Evolutionary conservation across 2,797 vertebrate genomes (phyloP).

Genomic region (Acipenser transmontanus): DNA sequence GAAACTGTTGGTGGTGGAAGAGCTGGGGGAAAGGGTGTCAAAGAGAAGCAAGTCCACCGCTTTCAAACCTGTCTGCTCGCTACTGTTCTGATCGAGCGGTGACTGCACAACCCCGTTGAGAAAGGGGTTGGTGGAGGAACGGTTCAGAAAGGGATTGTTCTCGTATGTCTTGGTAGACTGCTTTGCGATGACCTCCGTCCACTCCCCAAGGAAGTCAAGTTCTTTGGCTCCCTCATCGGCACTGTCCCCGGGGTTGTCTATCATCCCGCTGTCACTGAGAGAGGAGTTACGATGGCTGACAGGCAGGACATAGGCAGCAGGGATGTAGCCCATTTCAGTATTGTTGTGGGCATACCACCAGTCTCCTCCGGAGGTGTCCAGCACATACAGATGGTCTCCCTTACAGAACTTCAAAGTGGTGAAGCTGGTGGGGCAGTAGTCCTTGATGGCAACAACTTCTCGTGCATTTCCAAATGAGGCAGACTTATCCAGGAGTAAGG

Average conservation of each 20-base stretch:
- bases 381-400: slow-evolving; percentile 85
- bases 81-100: slow-evolving; percentile 44
- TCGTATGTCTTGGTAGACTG: slow-evolving; percentile 41
- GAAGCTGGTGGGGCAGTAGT: slow-evolving; percentile 90
- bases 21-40: slow-evolving; percentile 46
- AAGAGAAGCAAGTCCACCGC: slow-evolving; percentile 76
- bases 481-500: slow-evolving; percentile 77
- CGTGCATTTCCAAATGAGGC: slow-evolving; percentile 75
- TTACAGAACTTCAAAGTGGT: slow-evolving; percentile 91
- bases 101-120: slow-evolving; percentile 49
- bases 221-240: slow-evolving; percentile 76
- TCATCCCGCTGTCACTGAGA: slow-evolving; percentile 89
- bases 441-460: slow-evolving; percentile 90
- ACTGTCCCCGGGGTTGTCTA: slow-evolving; percentile 78
- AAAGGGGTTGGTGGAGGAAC: slow-evolving; percentile 77
- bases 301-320: slow-evolving; percentile 84
- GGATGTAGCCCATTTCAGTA: slow-evolving; percentile 95
- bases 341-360: slow-evolving; percentile 99
- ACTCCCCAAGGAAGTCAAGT: slow-evolving; percentile 75
- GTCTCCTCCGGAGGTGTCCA: slow-evolving; percentile 87
- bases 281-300: slow-evolving; percentile 74
- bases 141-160: slow-evolving; percentile 71
- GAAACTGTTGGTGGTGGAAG: slow-evolving; percentile 51
- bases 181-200: slow-evolving; percentile 55
- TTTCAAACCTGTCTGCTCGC: slow-evolving; percentile 39